These are phyloP conservation scores for Caenorhabditis panamensis DNA, from an alignment of 2,888 invertebrate species.

Conservation along the genomic window DNA sequence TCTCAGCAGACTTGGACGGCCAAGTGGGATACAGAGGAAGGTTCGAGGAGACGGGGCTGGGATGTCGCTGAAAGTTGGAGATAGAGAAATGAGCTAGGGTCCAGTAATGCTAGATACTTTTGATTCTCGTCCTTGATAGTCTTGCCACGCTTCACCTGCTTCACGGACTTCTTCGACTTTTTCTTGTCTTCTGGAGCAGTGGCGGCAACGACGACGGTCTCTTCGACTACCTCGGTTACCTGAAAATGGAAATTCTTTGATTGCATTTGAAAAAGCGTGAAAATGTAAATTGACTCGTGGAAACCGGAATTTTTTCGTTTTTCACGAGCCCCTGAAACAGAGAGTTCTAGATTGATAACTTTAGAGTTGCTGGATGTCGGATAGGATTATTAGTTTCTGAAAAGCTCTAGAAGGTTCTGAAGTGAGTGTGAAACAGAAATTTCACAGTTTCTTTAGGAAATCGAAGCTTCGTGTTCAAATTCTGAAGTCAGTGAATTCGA, in stretches of 20 bases:
- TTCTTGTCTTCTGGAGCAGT: conserved; percentile 33
- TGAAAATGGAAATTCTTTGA: neutral
- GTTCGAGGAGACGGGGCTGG: conserved; percentile 26
- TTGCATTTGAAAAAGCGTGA: too few species aligned
- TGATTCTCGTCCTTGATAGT: conserved; percentile 61
- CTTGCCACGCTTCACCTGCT: conserved; percentile 47
- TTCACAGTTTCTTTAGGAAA: too few species aligned
- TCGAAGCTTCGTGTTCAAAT: too few species aligned
- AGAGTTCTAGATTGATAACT: too few species aligned
- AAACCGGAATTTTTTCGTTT: too few species aligned
- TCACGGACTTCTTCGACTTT: conserved; percentile 49
- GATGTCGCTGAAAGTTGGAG: conserved; percentile 48
- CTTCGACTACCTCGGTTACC: conserved; percentile 56
- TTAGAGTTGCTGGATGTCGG: too few species aligned
- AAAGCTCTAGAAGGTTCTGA: too few species aligned
- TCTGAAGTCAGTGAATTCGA: too few species aligned
- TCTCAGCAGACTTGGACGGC: conserved; percentile 44
- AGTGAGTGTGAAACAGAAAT: too few species aligned
- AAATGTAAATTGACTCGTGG: too few species aligned
- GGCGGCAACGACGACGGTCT: conserved; percentile 38
- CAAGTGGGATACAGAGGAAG: conserved; percentile 48
- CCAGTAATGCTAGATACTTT: conserved; percentile 45
- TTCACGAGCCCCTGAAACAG: too few species aligned
- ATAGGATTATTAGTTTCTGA: too few species aligned
- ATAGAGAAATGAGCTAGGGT: neutral